Conservation (phyloP, 2,888 invertebrate species). For the Bhutanitis thaidina region DNA sequence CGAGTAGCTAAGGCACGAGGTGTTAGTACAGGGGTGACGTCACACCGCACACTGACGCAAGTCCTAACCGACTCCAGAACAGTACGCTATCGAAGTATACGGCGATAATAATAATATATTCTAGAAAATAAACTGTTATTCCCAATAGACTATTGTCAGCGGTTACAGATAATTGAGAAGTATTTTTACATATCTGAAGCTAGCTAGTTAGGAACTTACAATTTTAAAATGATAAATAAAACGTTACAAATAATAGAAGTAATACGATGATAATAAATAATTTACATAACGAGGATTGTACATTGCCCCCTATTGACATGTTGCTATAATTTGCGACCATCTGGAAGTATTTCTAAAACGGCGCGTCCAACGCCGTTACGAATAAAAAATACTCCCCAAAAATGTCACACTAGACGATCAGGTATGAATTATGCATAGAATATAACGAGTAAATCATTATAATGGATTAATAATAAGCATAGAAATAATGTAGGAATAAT, state of each 20-base stretch:
- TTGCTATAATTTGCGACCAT: constrained; percentile 45
- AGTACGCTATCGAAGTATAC: constrained; percentile 48
- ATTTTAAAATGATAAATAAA: constrained; percentile 73
- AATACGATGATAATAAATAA: constrained; percentile 68
- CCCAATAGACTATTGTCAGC: constrained; percentile 46
- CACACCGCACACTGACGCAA: constrained; percentile 23
- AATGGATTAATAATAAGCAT: constrained; percentile 56
- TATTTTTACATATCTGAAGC: constrained; percentile 59
- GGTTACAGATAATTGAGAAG: constrained; percentile 42
- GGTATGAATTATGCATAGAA: constrained; percentile 68
- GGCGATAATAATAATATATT: constrained; percentile 44
- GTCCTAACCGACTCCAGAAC: constrained; percentile 46
- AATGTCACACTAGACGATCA: constrained; percentile 49
- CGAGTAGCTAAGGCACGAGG: constrained; percentile 74
- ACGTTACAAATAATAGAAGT: constrained; percentile 49
- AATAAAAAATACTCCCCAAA: constrained; percentile 64
- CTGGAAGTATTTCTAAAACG: constrained; percentile 64
- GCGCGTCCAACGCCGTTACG: constrained; percentile 32
- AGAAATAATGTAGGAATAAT: constrained; percentile 41
- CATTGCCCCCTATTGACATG: constrained; percentile 41
- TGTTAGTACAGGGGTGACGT: constrained; percentile 53
- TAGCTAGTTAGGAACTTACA: constrained; percentile 79
- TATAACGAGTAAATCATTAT: constrained; percentile 56
- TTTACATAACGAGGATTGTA: constrained; percentile 64
- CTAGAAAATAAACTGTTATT: constrained; percentile 45